Conservation (phyloP, 2,888 invertebrate genomes). For the Harpagoxenus sublaevis region DNA sequence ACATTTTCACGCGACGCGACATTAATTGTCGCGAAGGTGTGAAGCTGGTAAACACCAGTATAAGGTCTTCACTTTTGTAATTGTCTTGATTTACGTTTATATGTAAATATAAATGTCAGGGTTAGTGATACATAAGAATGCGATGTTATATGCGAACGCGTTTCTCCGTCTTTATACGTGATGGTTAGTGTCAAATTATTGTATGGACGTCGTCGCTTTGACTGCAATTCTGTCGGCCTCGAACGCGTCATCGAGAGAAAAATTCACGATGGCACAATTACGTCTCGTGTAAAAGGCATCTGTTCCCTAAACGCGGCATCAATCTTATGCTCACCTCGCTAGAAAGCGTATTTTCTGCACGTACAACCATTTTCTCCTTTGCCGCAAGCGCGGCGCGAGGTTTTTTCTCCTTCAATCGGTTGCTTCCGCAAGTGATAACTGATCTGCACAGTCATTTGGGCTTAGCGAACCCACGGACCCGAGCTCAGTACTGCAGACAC, state of each 20-base stretch:
- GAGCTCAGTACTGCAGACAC: background rate
- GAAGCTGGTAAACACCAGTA: background rate
- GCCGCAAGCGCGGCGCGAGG: background rate
- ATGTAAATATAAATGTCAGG: slow-evolving; percentile 26
- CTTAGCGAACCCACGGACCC: background rate
- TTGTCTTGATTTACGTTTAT: slow-evolving; percentile 25
- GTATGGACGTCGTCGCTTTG: background rate
- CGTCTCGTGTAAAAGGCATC: background rate
- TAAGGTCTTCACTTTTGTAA: background rate
- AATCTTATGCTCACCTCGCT: background rate
- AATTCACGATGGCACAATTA: slow-evolving; percentile 24
- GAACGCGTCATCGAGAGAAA: slow-evolving; percentile 36
- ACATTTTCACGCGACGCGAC: background rate
- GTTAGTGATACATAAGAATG: background rate
- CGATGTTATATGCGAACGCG: background rate
- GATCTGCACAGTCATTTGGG: slow-evolving; percentile 8
- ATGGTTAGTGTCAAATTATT: slow-evolving; percentile 18
- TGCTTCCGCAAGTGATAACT: slow-evolving; percentile 4
- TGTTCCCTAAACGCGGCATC: slow-evolving; percentile 15
- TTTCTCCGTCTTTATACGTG: background rate
- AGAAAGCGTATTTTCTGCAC: slow-evolving; percentile 43
- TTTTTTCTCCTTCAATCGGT: background rate
- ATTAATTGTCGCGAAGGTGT: slow-evolving; percentile 18
- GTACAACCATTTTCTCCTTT: slow-evolving; percentile 45
- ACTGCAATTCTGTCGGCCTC: slow-evolving; percentile 2